Evolutionary conservation across 2,888 invertebrate species (phyloP).

Genomic region (Rhorus exstirpatorius): DNA sequence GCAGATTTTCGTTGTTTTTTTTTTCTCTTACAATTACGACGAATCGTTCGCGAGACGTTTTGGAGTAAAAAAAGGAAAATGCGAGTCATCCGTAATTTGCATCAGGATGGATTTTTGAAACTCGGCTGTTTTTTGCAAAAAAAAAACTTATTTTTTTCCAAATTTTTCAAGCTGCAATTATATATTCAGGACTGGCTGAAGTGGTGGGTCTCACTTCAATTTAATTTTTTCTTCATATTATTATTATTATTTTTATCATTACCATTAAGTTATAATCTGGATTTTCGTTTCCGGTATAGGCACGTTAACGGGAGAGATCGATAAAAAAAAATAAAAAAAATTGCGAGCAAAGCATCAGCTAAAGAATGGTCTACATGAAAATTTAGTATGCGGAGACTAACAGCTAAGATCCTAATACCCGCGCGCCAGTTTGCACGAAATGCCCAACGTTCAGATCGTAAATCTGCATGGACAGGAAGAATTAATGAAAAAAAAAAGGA

Average conservation of each 20-base stretch:
- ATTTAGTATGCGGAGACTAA: conserved; percentile 68
- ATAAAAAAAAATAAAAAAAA: no score
- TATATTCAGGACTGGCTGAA: no score
- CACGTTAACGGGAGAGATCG: conserved; percentile 63
- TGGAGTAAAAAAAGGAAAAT: no score
- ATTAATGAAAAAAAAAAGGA: conserved; percentile 32
- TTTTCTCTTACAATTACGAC: no score
- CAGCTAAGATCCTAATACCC: conserved; percentile 66
- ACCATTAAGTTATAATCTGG: conserved; percentile 8
- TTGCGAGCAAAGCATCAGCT: conserved; percentile 74
- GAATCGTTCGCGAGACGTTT: no score
- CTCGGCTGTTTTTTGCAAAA: no score
- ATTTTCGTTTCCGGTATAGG: conserved; percentile 45
- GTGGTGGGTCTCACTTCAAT: no score
- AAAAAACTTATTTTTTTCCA: no score
- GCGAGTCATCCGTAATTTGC: no score
- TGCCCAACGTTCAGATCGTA: conserved; percentile 53
- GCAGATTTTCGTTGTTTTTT: no score
- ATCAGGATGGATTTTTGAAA: no score
- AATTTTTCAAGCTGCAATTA: no score
- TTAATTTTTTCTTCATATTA: conserved; percentile 10
- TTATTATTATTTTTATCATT: conserved; percentile 34
- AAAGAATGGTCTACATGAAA: conserved; percentile 66
- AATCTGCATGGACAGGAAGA: conserved; percentile 58
- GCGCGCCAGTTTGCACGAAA: conserved; percentile 61